Percentiles rank a stretch among this genome's conserved stretches.
Conservation (phyloP, 2,888 invertebrate species). For the Volucella bombylans region DNA sequence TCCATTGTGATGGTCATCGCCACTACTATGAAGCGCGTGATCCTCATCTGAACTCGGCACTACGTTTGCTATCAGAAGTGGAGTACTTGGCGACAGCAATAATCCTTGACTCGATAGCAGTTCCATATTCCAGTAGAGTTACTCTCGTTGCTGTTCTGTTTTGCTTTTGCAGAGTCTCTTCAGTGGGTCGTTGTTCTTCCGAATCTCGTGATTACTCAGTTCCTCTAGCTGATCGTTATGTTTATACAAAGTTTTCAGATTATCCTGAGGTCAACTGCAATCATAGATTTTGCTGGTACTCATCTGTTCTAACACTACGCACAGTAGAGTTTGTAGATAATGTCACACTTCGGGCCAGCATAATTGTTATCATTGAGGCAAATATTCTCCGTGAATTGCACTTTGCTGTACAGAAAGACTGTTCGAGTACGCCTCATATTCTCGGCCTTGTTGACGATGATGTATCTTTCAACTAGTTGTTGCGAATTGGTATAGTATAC, state of each 20-base stretch:
- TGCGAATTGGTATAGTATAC: slow-evolving; percentile 78
- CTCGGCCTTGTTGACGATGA: slow-evolving; percentile 56
- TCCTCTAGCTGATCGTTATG: slow-evolving; percentile 97
- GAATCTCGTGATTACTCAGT: slow-evolving; percentile 86
- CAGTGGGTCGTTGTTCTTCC: slow-evolving; percentile 87
- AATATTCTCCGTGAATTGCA: slow-evolving; percentile 74
- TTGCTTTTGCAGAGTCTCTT: slow-evolving; percentile 86
- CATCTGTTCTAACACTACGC: slow-evolving; percentile 94
- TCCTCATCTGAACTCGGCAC: slow-evolving; percentile 68
- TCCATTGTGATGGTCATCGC: slow-evolving; percentile 79
- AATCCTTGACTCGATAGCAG: slow-evolving; percentile 90
- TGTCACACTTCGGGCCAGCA: slow-evolving; percentile 91
- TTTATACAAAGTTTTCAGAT: slow-evolving; percentile 84
- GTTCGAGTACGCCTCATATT: slow-evolving; percentile 74
- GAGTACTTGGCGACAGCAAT: slow-evolving; percentile 85
- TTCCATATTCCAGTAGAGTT: slow-evolving; percentile 93
- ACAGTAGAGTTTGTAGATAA: slow-evolving; percentile 92
- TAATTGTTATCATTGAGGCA: slow-evolving; percentile 82
- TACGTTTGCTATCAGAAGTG: slow-evolving; percentile 77
- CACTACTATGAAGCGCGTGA: slow-evolving; percentile 77
- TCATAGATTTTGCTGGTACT: slow-evolving; percentile 89
- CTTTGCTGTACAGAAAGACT: slow-evolving; percentile 71
- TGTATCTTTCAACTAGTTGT: slow-evolving; percentile 73
- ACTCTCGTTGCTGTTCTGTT: slow-evolving; percentile 94
- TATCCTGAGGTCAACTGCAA: slow-evolving; percentile 89